These are phyloP conservation scores for Cerastis rubricosa DNA, from an alignment of 2,888 invertebrate species.

Conservation along the genomic window DNA sequence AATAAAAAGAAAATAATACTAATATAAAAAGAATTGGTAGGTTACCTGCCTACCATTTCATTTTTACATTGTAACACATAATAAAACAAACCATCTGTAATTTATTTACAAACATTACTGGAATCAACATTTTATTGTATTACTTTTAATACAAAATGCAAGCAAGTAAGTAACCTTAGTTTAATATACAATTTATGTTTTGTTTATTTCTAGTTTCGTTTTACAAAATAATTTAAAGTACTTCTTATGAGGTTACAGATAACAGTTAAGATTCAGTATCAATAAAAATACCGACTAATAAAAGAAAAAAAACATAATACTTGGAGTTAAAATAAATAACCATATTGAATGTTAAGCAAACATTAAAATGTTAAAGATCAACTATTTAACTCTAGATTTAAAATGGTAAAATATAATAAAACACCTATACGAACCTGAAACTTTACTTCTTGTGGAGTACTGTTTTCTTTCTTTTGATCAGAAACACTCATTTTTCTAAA, in stretches of 20 bases:
- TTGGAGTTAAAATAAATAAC: constrained; percentile 10
- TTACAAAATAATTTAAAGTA: neutral
- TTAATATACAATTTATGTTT: neutral
- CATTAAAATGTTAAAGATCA: constrained; percentile 18
- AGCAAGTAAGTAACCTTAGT: constrained; percentile 9
- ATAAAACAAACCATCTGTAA: constrained; percentile 10
- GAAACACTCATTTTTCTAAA: constrained; percentile 75
- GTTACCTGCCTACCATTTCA: too few relatives aligned
- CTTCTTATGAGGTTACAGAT: neutral
- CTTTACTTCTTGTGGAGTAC: constrained; percentile 64
- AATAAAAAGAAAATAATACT: neutral
- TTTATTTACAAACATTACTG: constrained; percentile 7
- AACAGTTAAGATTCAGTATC: neutral
- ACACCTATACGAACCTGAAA: constrained; percentile 74
- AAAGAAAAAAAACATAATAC: neutral
- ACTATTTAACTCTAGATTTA: neutral
- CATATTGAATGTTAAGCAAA: constrained; percentile 12
- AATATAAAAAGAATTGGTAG: neutral
- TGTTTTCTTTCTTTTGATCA: constrained; percentile 66
- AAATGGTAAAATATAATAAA: neutral
- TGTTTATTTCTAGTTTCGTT: neutral
- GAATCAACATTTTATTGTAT: neutral
- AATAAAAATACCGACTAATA: neutral
- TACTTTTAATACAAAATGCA: neutral
- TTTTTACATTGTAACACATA: neutral